Evolutionary conservation across 1,140 invertebrate genomes (phyloP).

Genomic region (Cotesia glomerata): DNA sequence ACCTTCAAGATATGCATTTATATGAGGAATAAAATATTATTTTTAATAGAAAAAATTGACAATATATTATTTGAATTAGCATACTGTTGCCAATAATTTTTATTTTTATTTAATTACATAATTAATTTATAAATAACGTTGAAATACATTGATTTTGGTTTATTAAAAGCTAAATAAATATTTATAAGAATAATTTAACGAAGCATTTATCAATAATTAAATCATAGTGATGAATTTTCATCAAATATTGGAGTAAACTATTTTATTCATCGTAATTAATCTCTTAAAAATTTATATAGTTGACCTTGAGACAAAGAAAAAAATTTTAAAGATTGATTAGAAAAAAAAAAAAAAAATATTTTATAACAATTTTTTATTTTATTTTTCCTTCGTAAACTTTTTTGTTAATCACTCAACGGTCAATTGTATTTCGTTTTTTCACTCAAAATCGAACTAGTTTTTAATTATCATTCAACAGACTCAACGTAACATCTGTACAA

Average conservation of each 20-base stretch:
- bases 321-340: not conserved
- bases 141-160: constrained; percentile 38
- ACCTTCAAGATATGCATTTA: not conserved
- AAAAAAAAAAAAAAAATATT: not conserved
- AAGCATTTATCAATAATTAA: constrained; percentile 4
- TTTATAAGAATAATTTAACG: constrained; percentile 29
- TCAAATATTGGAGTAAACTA: not conserved
- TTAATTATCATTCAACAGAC: not conserved
- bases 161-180: constrained; percentile 33
- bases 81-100: not conserved
- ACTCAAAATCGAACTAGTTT: not conserved
- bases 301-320: not conserved
- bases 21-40: not conserved
- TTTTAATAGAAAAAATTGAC: not conserved
- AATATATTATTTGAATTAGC: not conserved
- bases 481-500: constrained; percentile 10
- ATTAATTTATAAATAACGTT: constrained; percentile 39
- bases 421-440: not conserved
- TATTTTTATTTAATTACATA: constrained; percentile 29
- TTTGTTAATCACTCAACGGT: not conserved
- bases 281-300: not conserved
- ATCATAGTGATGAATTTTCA: not conserved
- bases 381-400: not conserved
- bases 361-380: not conserved
- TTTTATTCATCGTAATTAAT: constrained; percentile 7